Evolutionary conservation across 1,140 invertebrate genomes (phyloP), one percentile per base, ranked within the genome.

Genomic region (Drosophila kurseongensis): DNA sequence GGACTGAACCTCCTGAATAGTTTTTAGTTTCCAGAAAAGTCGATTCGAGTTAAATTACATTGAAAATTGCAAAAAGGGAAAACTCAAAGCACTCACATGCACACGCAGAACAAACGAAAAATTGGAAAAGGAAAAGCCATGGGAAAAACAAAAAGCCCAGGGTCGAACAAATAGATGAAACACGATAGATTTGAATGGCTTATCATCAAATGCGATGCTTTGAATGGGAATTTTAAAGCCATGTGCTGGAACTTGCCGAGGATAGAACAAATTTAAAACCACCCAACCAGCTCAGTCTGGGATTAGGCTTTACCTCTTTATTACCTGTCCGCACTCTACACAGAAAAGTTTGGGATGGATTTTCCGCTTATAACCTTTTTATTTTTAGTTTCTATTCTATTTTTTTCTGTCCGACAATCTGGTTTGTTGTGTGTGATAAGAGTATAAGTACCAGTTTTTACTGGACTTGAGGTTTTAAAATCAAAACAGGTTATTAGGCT

Each of bases 1-100:
- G 14, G 51, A 58, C 42, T 5, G 40, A 60, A 60, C 55, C 36
- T 18, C 10, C 29, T 60, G 62, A 61, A 76, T 77, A 76, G 74
- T 77, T 77, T 77, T 77, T 60, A 80, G 73, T 67, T 60, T 57
- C 78, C 76, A 59, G 56, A 59, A 63, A 85, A 88, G 71, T 88
- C 66, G 52, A 75, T 67, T 73, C 55, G 66, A 88, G 83, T 82
- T 82, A 82, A 86, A 86, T 86, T 86, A 86, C 83, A 78, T 88
- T 82, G 82, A 88, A 86, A 88, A 86, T 88, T 72, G 83, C 57
- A 50, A 75, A 75, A 51, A 75, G 61, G 73, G 54, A 66, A 75
- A 59, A 41, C 29, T 55, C 54, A 59, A 58, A 59, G 23, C 54
- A 45, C 18, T 68, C 51, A 55, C 66, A 69, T 67, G 16, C 47